Evolutionary conservation across 2,113 vertebrate species (phyloP), one percentile per base, ranked within the genome.

Genomic region (Condylura cristata): DNA sequence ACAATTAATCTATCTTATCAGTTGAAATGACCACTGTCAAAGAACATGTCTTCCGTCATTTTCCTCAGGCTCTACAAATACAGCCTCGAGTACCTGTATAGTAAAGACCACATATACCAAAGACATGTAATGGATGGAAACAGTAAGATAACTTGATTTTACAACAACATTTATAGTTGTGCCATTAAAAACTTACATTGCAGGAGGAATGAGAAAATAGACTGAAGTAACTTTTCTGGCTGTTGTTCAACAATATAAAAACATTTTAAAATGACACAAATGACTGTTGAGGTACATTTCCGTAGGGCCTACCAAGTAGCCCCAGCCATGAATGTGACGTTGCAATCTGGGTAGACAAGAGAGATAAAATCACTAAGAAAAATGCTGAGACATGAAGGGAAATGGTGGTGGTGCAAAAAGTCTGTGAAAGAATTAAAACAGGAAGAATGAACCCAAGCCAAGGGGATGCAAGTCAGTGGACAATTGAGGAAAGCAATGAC

Each of bases 341-440:
- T 24, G 7, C 30, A 30, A 18, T 65, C n/a, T 34, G 37, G 48
- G 14, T 32, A 66, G 53, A 79, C 17, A 32, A 83, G 37, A 84
- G 26, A 9, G 32, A 26, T 37, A 65, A 51, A 70, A 4, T 8
- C 39, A 37, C 34, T 4, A 76, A 78, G 18, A 56, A 41, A 89
- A 39, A 44, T 8, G 22, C 66, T 14, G 60, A 87, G 56, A 74
- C 1, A 1, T 0, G 32, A 61, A 46, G 41, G 5, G 5, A n/a
- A 22, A 28, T 14, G 39, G 68, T 3, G 3, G n/a, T 11, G 3
- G 37, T 37, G 22, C 14, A 28, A 68, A 91, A 65, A 32, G 26
- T 12, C 51, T 56, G 17, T 0, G 1, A 78, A 94, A 96, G 95
- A 97, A 95, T 13, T 4, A 79, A 96, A 96, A 95, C 82, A 85